Conservation (phyloP, 2,113 vertebrate species). For the Hyperopisus bebe region DNA sequence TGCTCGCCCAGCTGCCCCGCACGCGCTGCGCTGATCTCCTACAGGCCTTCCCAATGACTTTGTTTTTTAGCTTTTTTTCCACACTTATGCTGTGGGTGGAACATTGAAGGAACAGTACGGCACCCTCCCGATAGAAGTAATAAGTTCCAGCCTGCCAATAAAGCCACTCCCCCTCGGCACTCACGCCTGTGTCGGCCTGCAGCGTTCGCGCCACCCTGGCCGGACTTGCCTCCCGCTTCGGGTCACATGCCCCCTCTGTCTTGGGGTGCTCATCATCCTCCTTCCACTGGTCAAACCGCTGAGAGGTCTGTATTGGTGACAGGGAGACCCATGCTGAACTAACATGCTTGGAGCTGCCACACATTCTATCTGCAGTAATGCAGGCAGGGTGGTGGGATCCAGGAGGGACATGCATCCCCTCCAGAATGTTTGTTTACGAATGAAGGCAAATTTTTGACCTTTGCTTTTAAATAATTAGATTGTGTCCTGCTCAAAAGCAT, state of each 20-base stretch:
- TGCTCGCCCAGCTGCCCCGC: neutral
- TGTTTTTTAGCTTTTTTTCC: neutral
- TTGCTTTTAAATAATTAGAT: neutral
- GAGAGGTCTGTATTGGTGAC: slow-evolving; percentile 45
- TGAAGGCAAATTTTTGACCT: too few species aligned
- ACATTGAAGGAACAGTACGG: neutral
- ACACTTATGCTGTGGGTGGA: neutral
- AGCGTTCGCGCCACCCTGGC: slow-evolving; percentile 54
- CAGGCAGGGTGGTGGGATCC: neutral
- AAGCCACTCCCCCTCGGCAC: slow-evolving; percentile 35
- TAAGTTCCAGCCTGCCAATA: neutral
- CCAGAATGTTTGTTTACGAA: too few species aligned
- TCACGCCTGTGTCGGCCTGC: slow-evolving; percentile 69
- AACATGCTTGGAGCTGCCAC: neutral
- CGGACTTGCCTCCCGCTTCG: slow-evolving; percentile 53
- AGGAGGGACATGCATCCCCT: neutral
- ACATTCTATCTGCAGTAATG: neutral
- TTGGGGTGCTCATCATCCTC: slow-evolving; percentile 60
- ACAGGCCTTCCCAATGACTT: neutral
- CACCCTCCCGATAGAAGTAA: neutral
- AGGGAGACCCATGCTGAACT: neutral
- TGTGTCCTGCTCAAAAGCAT: neutral
- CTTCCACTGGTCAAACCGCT: slow-evolving; percentile 48
- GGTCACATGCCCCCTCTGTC: slow-evolving; percentile 67
- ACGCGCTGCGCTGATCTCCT: neutral